Percentiles rank a stretch among this genome's conserved stretches.
phyloP scores from a whole-genome alignment of 2,797 vertebrate genomes.

The Apogon talboti region DNA sequence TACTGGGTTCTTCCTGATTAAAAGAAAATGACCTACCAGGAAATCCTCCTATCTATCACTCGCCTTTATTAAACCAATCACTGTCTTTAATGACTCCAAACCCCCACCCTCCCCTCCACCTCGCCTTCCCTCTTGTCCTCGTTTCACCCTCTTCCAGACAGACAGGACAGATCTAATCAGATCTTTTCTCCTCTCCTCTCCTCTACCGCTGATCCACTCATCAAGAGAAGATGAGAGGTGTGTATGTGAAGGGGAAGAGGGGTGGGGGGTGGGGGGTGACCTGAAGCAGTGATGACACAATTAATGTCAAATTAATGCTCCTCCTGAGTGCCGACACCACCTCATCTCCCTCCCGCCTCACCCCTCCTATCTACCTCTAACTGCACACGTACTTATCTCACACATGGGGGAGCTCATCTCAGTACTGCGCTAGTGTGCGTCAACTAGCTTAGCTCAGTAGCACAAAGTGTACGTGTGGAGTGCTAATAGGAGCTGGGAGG shows the following conservation, averaged over 20 bases:
- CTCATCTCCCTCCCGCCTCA: slow-evolving; percentile 52
- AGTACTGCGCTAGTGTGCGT: slow-evolving; percentile 37
- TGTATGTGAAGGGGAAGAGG: not conserved
- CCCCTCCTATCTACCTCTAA: slow-evolving; percentile 34
- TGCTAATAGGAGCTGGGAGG: slow-evolving; percentile 68
- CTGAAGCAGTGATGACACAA: slow-evolving; percentile 76
- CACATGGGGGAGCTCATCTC: slow-evolving; percentile 70
- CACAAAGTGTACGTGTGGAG: slow-evolving; percentile 57
- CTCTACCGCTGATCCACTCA: slow-evolving; percentile 59
- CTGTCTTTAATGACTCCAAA: slow-evolving; percentile 65
- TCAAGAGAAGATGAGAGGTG: slow-evolving; percentile 49
- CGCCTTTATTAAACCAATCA: slow-evolving; percentile 75
- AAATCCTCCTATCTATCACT: slow-evolving; percentile 58
- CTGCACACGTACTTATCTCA: slow-evolving; percentile 72
- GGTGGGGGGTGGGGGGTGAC: slow-evolving; percentile 29
- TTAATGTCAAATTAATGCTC: slow-evolving; percentile 80
- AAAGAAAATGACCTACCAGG: slow-evolving; percentile 68
- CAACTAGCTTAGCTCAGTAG: slow-evolving; percentile 63
- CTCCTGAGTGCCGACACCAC: slow-evolving; percentile 61
- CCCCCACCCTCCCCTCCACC: slow-evolving; percentile 39
- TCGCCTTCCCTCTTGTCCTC: slow-evolving; percentile 57
- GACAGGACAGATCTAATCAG: slow-evolving; percentile 76
- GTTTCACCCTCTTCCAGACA: slow-evolving; percentile 71
- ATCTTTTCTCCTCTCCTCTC: slow-evolving; percentile 66
- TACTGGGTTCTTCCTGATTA: slow-evolving; percentile 59